Base-by-base conservation (phyloP, 2,113 vertebrate genomes). In the Ancistrus triradiatus region DNA sequence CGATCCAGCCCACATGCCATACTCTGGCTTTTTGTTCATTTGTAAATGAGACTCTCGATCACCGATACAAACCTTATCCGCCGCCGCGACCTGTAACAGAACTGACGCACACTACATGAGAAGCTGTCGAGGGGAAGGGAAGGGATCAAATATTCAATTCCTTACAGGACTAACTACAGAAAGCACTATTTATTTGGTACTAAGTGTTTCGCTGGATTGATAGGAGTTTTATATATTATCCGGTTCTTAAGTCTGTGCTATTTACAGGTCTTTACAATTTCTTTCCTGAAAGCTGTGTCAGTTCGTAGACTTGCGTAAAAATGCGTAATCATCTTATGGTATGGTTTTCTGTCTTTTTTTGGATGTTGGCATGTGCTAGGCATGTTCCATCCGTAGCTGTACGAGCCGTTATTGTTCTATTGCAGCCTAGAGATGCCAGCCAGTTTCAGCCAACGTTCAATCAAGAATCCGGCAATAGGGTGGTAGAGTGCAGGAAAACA, bases 191-290 rank as follows among this genome's bases (percentile, higher is more conserved):
- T 80, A 95, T 94, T 95, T 95, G 92, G 92, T 95, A 90, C 92
- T 92, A 92, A 88, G 85, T 92, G 88, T 91, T 85, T 87, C 68
- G 68, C 78, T 88, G 88, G 86, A 91, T 91, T 90, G 87, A 88
- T 79, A 88, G 84, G 86, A 86, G 89, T 90, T 89, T 88, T 91
- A 97, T 97, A 97, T 97, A 97, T 96, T 97, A 97, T 95, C 93
- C 90, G 77, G 92, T 91, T 95, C 77, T 59, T 89, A 91, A 87
- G 94, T 94, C 82, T 95, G 95, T 94, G 91, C 92, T 98, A 97
- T 98, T 88, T 98, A 98, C 96, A 98, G 80, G 85, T 97, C 93
- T 98, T 97, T 97, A 98, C 94, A 98, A 93, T 94, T 82, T 93
- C 91, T 93, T 98, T 95, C 95, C 97, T 95, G 96, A 98, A 89